A percentile compares a stretch with the other conserved stretches of the same genome.
Evolutionary conservation across 2,113 vertebrate species (phyloP).

Genomic region (Thamnaconus septentrionalis): DNA sequence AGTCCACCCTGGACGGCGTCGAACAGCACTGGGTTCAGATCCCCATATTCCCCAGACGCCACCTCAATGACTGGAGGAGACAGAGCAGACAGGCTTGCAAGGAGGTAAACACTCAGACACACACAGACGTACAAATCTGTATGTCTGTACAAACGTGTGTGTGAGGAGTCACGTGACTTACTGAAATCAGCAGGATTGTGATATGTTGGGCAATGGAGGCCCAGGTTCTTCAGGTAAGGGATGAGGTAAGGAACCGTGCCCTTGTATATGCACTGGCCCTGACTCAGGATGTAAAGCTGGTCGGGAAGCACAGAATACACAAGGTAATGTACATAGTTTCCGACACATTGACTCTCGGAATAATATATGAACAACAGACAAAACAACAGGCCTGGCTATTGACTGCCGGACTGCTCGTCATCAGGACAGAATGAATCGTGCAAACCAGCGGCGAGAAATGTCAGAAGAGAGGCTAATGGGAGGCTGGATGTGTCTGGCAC

Average conservation of each 20-base stretch:
- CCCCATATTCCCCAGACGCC: conserved; percentile 95
- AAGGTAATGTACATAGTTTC: conserved; percentile 39
- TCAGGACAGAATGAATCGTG: conserved; percentile 37
- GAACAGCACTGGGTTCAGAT: conserved; percentile 94
- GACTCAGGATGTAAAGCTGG: conserved; percentile 97
- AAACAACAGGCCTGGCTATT: conserved; percentile 29
- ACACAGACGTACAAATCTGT: not conserved
- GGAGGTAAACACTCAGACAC: not conserved
- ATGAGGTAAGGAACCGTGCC: conserved; percentile 94
- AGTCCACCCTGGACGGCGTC: conserved; percentile 92
- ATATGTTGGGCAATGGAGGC: conserved; percentile 97
- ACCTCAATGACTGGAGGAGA: conserved; percentile 90
- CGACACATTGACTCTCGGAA: conserved; percentile 33
- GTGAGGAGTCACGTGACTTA: conserved; percentile 73
- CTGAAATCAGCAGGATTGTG: conserved; percentile 99
- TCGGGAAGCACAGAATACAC: conserved; percentile 22
- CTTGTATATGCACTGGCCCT: conserved; percentile 98
- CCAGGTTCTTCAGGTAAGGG: conserved; percentile 93
- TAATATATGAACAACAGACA: conserved; percentile 39
- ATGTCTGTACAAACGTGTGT: not conserved
- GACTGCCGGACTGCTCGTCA: conserved; percentile 18
- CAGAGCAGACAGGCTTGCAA: conserved; percentile 20
- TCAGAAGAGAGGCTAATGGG: conserved; percentile 27
- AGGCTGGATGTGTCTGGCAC: conserved; percentile 11
- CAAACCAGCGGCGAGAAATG: not conserved